phyloP scores from a whole-genome alignment of 1,140 invertebrate species.

The Ceratina japonica region DNA sequence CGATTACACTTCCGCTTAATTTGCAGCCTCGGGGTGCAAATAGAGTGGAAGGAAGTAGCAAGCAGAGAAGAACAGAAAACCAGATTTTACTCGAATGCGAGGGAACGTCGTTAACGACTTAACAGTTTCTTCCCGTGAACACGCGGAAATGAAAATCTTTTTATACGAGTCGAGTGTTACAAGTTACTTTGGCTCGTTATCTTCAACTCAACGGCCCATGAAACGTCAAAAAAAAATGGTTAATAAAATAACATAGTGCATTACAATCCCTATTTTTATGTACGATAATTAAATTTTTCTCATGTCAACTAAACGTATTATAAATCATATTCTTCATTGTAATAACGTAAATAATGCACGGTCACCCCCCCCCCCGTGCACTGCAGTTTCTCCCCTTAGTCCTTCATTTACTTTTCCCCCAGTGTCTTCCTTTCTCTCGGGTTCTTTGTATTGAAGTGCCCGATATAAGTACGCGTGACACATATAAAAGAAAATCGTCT shows the following conservation, averaged over 20 bases:
- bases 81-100: neutral
- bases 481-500: neutral
- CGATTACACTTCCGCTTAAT: conserved; percentile 17
- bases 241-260: neutral
- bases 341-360: neutral
- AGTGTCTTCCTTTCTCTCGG: neutral
- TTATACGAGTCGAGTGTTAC: neutral
- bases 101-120: neutral
- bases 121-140: neutral
- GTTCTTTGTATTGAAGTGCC: neutral
- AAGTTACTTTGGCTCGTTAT: neutral
- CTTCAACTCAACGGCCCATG: too few relatives aligned
- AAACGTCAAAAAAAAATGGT: neutral
- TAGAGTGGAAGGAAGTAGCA: conserved; percentile 20
- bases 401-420: neutral
- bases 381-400: neutral
- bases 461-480: neutral
- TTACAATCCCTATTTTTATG: too few relatives aligned
- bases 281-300: too few relatives aligned
- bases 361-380: neutral
- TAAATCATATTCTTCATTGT: too few relatives aligned
- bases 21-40: conserved; percentile 12
- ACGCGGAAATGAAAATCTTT: neutral
- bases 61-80: neutral
- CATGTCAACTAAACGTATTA: too few relatives aligned